phyloP scores from a whole-genome alignment of 2,113 vertebrate genomes.

The Piaya cayana region DNA sequence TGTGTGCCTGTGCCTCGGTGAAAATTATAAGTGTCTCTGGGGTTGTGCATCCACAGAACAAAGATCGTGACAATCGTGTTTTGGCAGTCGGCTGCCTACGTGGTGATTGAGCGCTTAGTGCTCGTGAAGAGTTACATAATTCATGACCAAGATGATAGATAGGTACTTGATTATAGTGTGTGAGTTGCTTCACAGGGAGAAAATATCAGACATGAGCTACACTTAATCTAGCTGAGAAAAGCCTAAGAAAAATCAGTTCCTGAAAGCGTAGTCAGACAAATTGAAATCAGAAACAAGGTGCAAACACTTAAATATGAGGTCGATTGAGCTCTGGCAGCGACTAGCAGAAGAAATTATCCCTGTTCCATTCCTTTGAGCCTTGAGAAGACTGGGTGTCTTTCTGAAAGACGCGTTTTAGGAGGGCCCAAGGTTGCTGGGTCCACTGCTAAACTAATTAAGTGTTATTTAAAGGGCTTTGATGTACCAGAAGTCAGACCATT shows the following conservation, averaged over 20 bases:
- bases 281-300: conserved; percentile 50
- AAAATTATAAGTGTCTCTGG: conserved; percentile 59
- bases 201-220: conserved; percentile 49
- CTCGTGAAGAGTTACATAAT: conserved; percentile 56
- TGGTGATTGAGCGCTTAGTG: conserved; percentile 45
- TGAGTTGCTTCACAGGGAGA: conserved; percentile 57
- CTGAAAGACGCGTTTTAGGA: neutral
- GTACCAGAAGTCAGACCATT: neutral
- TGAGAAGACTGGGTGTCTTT: conserved; percentile 1
- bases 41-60: conserved; percentile 50
- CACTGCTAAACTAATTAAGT: neutral
- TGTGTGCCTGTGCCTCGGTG: conserved; percentile 14
- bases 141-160: conserved; percentile 68
- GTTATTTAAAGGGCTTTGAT: neutral
- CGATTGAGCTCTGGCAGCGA: conserved; percentile 3
- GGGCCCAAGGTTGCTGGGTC: neutral
- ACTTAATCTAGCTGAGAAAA: conserved; percentile 44
- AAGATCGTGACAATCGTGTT: conserved; percentile 42
- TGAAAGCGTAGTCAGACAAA: conserved; percentile 17
- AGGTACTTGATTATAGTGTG: conserved; percentile 62
- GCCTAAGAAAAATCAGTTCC: conserved; percentile 41
- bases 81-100: conserved; percentile 58
- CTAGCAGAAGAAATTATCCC: conserved; percentile 19
- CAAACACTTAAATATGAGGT: conserved; percentile 39
- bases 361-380: neutral